Evolutionary conservation across 1,140 invertebrate species (phyloP), one percentile per base, ranked within the genome.

Genomic region (Ladona fulva): DNA sequence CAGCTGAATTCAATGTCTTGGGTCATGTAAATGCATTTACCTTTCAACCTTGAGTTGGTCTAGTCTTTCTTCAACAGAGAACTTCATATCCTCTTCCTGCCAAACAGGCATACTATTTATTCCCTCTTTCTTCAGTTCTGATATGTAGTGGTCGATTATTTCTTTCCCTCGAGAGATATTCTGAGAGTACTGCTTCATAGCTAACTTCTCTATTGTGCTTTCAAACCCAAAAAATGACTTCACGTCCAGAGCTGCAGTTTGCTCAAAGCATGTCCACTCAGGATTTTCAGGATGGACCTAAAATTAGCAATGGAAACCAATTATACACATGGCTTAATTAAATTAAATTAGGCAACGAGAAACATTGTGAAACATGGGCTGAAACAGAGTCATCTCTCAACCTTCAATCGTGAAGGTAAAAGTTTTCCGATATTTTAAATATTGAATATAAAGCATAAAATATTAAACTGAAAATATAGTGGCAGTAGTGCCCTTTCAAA

Each of bases 161-260:
- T 98, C 97, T 85, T 97, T 98, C 42, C 97, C 96, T 93, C 96
- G 97, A 77, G 94, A 91, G 82, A 97, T 94, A 84, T 96, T 97
- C 29, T 92, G 89, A 24, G 95, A 94, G 84, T 99, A 99, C 83
- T 99, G 97, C 83, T 98, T 98, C 91, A 98, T 97, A 10, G 96
- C 95, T 81, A 99, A 89, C 84, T 98, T 98, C 86, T 99, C 97
- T 82, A 98, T 95, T 0, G 94, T 94, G 83, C 91, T 93, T 87
- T 99, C 97, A 84, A 98, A 96, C 0, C 96, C 96, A 86, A 97
- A 98, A 85, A 99, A 99, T 81, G 95, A 97, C 84, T 96, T 97
- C 7, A 99, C 95, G 86, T 98, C 96, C 78, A 99, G 88, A 82
- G 92, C 93, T 10, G 97, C 96, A 76, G 90, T 92, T 86, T 98